These are phyloP conservation scores for Capra hircus DNA, from an alignment of 2,113 vertebrate genomes.

Conservation along the genomic window DNA sequence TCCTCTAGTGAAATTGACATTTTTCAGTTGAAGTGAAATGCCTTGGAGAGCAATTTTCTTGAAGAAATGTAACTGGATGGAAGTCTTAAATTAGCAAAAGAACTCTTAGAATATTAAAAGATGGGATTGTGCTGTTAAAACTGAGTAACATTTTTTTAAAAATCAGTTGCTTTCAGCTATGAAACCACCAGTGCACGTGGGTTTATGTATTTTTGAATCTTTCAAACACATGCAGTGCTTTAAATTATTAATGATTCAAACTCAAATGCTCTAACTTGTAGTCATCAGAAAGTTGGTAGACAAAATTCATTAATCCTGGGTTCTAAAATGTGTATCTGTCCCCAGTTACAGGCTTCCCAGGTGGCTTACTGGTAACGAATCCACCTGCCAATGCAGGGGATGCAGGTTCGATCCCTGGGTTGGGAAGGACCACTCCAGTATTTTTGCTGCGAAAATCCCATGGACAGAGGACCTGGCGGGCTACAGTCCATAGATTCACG, in stretches of 20 bases:
- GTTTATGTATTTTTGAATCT: background rate
- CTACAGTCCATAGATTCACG: background rate
- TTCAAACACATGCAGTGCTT: background rate
- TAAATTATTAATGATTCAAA: slow-evolving; percentile 11
- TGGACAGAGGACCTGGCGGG: background rate
- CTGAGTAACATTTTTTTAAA: background rate
- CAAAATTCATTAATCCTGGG: background rate
- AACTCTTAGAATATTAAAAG: slow-evolving; percentile 5
- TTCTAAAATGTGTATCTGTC: background rate
- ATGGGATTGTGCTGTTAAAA: background rate
- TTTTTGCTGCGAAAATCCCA: background rate
- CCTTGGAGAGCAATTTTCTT: slow-evolving; percentile 17
- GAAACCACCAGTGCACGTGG: background rate
- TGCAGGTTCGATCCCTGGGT: background rate
- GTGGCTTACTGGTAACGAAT: background rate
- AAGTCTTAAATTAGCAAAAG: slow-evolving; percentile 20
- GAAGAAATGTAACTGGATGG: slow-evolving; percentile 21
- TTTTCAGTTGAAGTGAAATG: slow-evolving; percentile 47
- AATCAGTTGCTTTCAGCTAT: background rate
- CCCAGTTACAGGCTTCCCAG: background rate
- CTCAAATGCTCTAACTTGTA: background rate
- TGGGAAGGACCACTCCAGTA: background rate
- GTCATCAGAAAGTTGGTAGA: background rate
- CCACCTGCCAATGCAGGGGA: background rate
- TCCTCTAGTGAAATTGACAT: slow-evolving; percentile 54